These are phyloP conservation scores for Ameiurus melas DNA, from an alignment of 2,113 vertebrate genomes.

Conservation along the genomic window DNA sequence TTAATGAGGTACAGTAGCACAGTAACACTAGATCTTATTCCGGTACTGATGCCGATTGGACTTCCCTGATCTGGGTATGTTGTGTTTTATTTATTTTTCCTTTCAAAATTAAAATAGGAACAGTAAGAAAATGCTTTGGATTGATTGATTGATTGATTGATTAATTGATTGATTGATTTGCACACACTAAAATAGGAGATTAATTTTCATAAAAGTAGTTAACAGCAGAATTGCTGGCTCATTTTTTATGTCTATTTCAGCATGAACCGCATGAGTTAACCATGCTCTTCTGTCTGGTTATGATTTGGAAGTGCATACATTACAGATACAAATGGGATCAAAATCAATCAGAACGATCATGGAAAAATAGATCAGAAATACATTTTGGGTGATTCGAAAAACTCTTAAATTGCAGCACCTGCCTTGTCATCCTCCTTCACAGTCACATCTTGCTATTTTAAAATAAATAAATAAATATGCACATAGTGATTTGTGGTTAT, in stretches of 20 bases:
- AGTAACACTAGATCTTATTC: not conserved
- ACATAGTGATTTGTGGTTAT: no score
- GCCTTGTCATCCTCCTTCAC: not conserved
- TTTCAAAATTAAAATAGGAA: not conserved
- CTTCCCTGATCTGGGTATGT: not conserved
- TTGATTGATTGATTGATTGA: not conserved
- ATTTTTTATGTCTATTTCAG: no score
- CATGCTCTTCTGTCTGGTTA: not conserved
- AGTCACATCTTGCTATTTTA: not conserved
- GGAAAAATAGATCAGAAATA: not conserved
- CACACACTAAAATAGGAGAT: not conserved
- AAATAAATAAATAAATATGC: no score
- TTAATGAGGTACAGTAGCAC: not conserved
- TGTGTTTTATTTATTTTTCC: not conserved
- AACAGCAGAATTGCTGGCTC: no score
- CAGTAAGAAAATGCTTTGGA: not conserved
- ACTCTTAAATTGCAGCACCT: not conserved
- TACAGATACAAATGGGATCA: no score
- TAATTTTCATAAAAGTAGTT: not conserved
- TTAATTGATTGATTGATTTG: not conserved
- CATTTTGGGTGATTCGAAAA: not conserved
- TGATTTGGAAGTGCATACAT: no score
- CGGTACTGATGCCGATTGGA: not conserved
- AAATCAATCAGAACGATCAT: not conserved
- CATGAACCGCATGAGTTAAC: no score